A percentile compares a stretch with the other conserved stretches of the same genome.
Evolutionary conservation across 2,888 invertebrate genomes (phyloP).

Genomic region (Mallateleia sp.): DNA sequence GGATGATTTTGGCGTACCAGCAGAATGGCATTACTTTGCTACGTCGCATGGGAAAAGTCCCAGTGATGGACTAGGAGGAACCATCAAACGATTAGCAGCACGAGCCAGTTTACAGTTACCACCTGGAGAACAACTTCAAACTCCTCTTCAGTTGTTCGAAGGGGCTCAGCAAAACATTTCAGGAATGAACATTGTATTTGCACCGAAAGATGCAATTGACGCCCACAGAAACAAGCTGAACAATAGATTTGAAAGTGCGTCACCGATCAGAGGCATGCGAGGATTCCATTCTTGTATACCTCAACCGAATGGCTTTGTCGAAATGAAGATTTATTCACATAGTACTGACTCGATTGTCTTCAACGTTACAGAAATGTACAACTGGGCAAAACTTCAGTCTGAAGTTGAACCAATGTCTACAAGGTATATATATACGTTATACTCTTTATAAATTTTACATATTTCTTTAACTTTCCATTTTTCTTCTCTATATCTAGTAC

Average conservation of each 20-base stretch:
- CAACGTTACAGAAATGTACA: no score
- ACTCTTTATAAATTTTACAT: no score
- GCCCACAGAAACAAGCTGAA: neutral
- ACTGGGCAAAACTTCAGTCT: no score
- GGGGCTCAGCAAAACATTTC: constrained; percentile 42
- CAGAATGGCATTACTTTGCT: constrained; percentile 36
- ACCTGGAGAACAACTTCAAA: constrained; percentile 50
- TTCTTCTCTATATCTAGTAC: no score
- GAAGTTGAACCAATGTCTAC: no score
- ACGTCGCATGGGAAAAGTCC: constrained; percentile 41
- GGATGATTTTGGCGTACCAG: constrained; percentile 48
- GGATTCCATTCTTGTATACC: no score
- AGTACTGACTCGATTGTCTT: no score
- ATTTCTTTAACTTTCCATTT: no score
- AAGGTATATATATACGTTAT: no score
- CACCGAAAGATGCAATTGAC: neutral
- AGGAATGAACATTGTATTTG: constrained; percentile 1
- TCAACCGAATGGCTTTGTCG: no score
- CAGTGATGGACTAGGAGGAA: constrained; percentile 55
- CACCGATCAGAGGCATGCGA: no score
- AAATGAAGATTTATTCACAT: no score
- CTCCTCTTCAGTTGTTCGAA: constrained; percentile 40
- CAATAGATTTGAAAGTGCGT: neutral
- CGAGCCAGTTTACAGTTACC: constrained; percentile 46
- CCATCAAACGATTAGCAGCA: constrained; percentile 44